phyloP scores from a whole-genome alignment of 2,113 vertebrate species.

The Oenanthe oenanthe region DNA sequence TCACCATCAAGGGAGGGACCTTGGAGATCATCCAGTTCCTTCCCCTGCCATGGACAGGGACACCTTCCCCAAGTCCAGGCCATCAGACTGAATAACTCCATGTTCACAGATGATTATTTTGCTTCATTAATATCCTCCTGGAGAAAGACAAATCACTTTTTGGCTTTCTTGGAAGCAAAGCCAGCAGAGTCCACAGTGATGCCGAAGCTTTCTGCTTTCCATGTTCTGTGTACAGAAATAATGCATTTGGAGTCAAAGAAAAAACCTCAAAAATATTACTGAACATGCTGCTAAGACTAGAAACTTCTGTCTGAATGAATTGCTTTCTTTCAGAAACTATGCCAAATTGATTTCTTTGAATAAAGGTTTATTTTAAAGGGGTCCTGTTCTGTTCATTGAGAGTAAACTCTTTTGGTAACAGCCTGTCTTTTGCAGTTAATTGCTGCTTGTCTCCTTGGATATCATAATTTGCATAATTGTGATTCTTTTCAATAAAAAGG shows the following conservation, averaged over 20 bases:
- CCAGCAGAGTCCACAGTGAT: background rate
- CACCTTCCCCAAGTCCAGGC: fast-evolving
- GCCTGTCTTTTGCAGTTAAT: conserved; percentile 75
- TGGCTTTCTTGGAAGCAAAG: background rate
- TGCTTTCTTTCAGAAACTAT: conserved; percentile 52
- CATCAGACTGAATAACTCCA: background rate
- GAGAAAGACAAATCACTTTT: background rate
- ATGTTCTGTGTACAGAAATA: background rate
- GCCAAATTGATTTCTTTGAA: conserved; percentile 71
- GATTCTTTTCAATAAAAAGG: conserved; percentile 77
- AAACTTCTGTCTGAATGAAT: conserved; percentile 58
- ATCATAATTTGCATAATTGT: conserved; percentile 78
- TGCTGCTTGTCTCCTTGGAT: conserved; percentile 77
- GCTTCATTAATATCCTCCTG: background rate
- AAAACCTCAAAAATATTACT: conserved; percentile 15
- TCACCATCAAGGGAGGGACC: background rate
- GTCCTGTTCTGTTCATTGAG: conserved; percentile 59
- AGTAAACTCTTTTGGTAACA: conserved; percentile 71
- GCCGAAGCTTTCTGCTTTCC: background rate
- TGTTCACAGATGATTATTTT: background rate
- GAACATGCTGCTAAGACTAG: background rate
- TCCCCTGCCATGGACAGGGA: background rate
- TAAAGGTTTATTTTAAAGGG: conserved; percentile 75
- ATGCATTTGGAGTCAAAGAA: background rate
- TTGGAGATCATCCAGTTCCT: too few relatives aligned